These are phyloP conservation scores for Lamprotornis superbus DNA, from an alignment of 2,113 vertebrate genomes.

Conservation along the genomic window DNA sequence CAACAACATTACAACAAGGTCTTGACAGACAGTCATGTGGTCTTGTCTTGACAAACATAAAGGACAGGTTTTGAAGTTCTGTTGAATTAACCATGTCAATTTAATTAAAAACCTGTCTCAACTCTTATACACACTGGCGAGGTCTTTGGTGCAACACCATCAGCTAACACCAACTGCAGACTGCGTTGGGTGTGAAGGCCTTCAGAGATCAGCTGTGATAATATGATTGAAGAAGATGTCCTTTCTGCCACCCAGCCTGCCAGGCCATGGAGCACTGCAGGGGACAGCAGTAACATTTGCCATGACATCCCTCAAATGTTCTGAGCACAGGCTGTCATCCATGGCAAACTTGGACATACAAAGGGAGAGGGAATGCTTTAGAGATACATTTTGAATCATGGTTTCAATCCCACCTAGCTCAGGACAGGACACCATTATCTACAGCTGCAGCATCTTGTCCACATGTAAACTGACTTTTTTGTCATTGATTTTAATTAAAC, in stretches of 20 bases:
- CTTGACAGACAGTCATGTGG: not conserved
- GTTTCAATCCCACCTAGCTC: not conserved
- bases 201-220: not conserved
- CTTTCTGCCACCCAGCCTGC: not conserved
- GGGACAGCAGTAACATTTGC: not conserved
- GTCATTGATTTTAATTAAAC: not conserved
- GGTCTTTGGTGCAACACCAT: not conserved
- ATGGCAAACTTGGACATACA: not conserved
- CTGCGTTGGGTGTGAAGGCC: not conserved
- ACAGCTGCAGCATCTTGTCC: not conserved
- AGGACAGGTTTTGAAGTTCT: not conserved
- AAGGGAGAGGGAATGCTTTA: not conserved
- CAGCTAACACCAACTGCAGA: not conserved
- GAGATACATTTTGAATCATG: not conserved
- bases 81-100: not conserved
- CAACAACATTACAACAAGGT: not conserved
- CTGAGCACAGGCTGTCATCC: not conserved
- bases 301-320: not conserved
- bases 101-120: not conserved
- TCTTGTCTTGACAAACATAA: not conserved
- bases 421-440: not conserved
- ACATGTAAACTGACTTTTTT: not conserved
- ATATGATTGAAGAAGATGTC: fast-evolving
- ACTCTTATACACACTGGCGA: not conserved
- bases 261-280: not conserved